These are phyloP conservation scores for Diplodus puntazzo DNA, from an alignment of 2,797 vertebrate species.

Conservation along the genomic window DNA sequence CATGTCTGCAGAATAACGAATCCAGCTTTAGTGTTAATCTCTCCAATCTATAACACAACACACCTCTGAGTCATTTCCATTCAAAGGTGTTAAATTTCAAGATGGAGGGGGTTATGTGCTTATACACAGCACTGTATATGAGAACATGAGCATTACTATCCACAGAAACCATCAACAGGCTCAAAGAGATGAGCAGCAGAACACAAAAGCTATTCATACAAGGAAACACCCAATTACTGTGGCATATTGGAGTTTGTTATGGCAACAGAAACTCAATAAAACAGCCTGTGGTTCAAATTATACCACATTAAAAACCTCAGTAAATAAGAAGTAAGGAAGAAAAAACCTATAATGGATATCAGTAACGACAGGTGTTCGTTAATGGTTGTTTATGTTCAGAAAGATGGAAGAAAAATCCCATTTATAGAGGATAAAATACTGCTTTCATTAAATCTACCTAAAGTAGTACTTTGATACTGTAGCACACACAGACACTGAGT, in stretches of 20 bases:
- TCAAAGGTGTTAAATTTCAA: constrained; percentile 21
- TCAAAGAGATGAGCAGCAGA: neutral
- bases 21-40: constrained; percentile 15
- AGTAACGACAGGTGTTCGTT: constrained; percentile 12
- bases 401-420: neutral
- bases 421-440: neutral
- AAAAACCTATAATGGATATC: neutral
- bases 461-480: neutral
- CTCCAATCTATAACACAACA: constrained; percentile 14
- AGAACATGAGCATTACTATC: constrained; percentile 3
- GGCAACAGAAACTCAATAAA: constrained; percentile 41
- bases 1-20: constrained; percentile 29
- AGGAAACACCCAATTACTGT: neutral
- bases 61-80: constrained; percentile 6
- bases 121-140: neutral
- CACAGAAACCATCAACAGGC: constrained; percentile 5
- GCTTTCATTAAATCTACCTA: too few species aligned
- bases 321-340: neutral
- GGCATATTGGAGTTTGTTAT: constrained; percentile 28
- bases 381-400: neutral
- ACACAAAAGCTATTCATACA: constrained; percentile 27
- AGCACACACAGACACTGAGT: neutral
- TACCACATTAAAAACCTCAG: neutral
- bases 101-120: neutral
- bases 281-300: constrained; percentile 1